phyloP scores from a whole-genome alignment of 2,113 vertebrate species.

The Lampris megalopsis region DNA sequence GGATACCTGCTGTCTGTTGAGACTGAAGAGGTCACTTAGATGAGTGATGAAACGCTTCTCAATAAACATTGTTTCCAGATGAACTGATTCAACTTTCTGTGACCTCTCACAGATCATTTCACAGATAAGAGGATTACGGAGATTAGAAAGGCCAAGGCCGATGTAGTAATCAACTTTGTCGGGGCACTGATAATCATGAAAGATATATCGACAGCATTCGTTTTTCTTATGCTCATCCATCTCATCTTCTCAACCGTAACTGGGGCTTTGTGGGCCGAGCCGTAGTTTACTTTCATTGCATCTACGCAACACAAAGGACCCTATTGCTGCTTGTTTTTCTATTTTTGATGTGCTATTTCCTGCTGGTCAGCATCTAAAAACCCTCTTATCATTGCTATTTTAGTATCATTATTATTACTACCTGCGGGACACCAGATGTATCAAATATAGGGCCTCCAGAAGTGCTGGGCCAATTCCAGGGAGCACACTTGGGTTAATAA shows the following conservation, averaged over 20 bases:
- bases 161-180: slow-evolving; percentile 4
- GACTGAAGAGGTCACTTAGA: too few species aligned
- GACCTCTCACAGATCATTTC: not conserved
- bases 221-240: not conserved
- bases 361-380: not conserved
- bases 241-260: not conserved
- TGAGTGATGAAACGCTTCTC: too few species aligned
- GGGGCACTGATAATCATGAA: not conserved
- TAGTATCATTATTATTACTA: not conserved
- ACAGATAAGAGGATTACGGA: slow-evolving; percentile 6
- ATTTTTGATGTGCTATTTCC: not conserved
- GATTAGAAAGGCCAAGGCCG: not conserved
- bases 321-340: not conserved
- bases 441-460: not conserved
- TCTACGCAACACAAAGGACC: not conserved
- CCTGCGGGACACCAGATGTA: not conserved
- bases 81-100: too few species aligned
- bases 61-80: too few species aligned
- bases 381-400: not conserved
- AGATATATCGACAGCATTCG: not conserved
- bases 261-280: not conserved
- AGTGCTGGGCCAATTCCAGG: not conserved
- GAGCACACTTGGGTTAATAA: not conserved
- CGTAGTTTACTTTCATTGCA: slow-evolving; percentile 1
- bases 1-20: too few species aligned